Conservation (phyloP, 1,140 invertebrate species). For the Drosophila pachea region DNA sequence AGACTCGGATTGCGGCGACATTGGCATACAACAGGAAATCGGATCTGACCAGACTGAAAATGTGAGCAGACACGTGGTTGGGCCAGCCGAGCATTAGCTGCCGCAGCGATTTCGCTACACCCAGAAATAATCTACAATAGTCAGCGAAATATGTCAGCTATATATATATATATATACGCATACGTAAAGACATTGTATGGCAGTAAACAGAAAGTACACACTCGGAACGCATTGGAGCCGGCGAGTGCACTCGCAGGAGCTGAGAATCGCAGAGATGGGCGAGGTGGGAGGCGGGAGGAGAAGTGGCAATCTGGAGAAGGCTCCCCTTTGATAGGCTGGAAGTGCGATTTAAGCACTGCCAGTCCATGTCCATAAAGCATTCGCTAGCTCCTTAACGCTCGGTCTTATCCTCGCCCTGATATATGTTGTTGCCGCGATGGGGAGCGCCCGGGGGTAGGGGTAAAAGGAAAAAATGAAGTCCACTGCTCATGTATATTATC, state of each 20-base stretch:
- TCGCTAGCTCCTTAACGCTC: too few species aligned
- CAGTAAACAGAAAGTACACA: too few species aligned
- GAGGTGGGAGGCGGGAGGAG: too few species aligned
- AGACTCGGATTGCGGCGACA: slow-evolving; percentile 55
- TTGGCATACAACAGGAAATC: slow-evolving; percentile 39
- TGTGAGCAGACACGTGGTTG: slow-evolving; percentile 57
- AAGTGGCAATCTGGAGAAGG: too few species aligned
- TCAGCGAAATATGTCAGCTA: slow-evolving; percentile 14
- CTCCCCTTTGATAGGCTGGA: too few species aligned
- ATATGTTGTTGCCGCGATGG: neutral
- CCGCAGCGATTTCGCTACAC: slow-evolving; percentile 1
- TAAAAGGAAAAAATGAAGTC: slow-evolving; percentile 7
- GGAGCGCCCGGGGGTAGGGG: neutral
- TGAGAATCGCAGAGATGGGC: too few species aligned
- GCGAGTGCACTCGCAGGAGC: too few species aligned
- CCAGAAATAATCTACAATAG: neutral
- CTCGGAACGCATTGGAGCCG: too few species aligned
- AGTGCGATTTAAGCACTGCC: too few species aligned
- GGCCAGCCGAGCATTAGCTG: slow-evolving; percentile 11
- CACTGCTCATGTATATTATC: slow-evolving; percentile 28
- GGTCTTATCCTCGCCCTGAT: neutral
- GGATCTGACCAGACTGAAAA: slow-evolving; percentile 50
- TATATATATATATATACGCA: neutral
- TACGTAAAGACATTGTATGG: too few species aligned
- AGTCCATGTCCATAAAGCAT: too few species aligned